Evolutionary conservation across 2,888 invertebrate genomes (phyloP).

Genomic region (Melikaiella ostensackeni): DNA sequence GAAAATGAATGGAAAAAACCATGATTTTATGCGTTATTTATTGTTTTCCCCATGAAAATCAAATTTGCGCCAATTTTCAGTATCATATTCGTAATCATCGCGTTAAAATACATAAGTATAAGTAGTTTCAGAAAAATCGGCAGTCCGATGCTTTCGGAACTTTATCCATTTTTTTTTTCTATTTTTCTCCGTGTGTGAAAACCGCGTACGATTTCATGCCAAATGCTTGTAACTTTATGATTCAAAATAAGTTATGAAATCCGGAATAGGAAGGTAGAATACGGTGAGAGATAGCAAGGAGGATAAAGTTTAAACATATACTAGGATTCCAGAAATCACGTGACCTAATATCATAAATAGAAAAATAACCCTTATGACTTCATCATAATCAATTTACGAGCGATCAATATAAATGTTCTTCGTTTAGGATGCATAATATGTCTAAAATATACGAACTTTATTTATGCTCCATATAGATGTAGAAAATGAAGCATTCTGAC

Average conservation of each 20-base stretch:
- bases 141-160: no score
- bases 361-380: neutral
- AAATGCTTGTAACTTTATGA: neutral
- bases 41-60: no score
- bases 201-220: no score
- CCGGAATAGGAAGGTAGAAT: neutral
- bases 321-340: neutral
- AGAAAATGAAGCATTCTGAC: neutral
- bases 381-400: constrained; percentile 24
- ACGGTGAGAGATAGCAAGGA: neutral
- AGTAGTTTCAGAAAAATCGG: no score
- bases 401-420: neutral
- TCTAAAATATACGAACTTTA: neutral
- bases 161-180: no score
- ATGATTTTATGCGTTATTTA: no score
- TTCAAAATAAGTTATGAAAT: neutral
- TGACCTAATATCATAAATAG: constrained; percentile 1
- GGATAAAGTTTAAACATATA: neutral
- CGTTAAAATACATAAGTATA: no score
- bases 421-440: neutral
- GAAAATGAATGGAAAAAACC: no score
- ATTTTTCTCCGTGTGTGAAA: no score
- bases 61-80: no score
- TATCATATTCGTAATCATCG: no score
- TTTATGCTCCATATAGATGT: neutral